A percentile compares a stretch with the other conserved stretches of the same genome.
Conservation (phyloP, 2,797 vertebrate species). For the Coracias cyanogaster region DNA sequence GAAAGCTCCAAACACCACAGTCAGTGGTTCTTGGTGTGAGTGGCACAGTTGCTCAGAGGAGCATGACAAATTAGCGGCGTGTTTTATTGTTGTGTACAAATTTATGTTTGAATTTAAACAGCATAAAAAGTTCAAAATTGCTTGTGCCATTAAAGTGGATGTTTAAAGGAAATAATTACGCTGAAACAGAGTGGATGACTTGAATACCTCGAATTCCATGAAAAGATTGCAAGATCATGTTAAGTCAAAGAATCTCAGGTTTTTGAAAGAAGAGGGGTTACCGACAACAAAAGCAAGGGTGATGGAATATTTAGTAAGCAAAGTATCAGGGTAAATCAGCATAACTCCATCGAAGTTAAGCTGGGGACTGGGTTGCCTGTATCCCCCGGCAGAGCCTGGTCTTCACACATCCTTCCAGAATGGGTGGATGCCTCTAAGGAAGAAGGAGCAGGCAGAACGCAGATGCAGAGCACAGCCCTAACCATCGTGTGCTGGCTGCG, state of each 20-base stretch:
- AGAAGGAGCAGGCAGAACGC: background rate
- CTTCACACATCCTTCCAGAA: background rate
- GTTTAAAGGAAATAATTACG: conserved; percentile 62
- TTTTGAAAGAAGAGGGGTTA: conserved; percentile 19
- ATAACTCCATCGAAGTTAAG: background rate
- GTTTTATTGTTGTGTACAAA: conserved; percentile 78
- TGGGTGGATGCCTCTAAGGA: background rate
- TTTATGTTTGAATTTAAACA: conserved; percentile 71
- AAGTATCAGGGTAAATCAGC: background rate
- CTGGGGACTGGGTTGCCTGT: background rate
- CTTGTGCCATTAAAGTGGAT: conserved; percentile 39
- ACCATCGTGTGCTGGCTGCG: fast-evolving
- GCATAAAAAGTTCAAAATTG: conserved; percentile 58
- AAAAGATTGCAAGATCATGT: conserved; percentile 31
- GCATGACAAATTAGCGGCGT: conserved; percentile 68
- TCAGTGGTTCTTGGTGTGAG: conserved; percentile 73
- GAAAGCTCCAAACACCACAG: conserved; percentile 60
- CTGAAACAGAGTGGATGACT: conserved; percentile 27
- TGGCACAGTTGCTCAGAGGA: conserved; percentile 73
- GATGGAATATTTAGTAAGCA: conserved; percentile 22
- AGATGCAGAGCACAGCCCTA: fast-evolving
- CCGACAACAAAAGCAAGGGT: conserved; percentile 10
- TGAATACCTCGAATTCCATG: conserved; percentile 27
- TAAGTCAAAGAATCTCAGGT: conserved; percentile 55
- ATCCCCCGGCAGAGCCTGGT: background rate